Conservation (phyloP, 2,888 invertebrate species). For the Drosophila longiperda region DNA sequence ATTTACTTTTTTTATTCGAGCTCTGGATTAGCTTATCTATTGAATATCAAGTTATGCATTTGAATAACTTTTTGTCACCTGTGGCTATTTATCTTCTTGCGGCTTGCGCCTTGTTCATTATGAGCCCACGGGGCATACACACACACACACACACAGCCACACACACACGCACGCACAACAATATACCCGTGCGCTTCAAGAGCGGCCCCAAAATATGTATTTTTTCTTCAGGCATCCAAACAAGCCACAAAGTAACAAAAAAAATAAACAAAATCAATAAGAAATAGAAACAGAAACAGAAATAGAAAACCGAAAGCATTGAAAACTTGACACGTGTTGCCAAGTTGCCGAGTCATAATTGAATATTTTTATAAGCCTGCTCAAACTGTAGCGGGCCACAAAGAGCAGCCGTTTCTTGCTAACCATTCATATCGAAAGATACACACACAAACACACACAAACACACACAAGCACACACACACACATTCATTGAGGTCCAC, state of each 20-base stretch:
- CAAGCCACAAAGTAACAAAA: background rate
- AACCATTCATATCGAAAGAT: conserved; percentile 13
- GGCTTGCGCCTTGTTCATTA: conserved; percentile 42
- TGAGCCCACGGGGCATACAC: conserved; percentile 60
- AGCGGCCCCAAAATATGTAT: conserved; percentile 14
- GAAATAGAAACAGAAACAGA: conserved; percentile 34
- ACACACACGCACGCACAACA: background rate
- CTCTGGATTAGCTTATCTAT: conserved; percentile 73
- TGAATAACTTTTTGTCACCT: conserved; percentile 76
- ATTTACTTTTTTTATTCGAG: conserved; percentile 67
- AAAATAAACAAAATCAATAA: background rate
- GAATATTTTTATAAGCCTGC: conserved; percentile 70
- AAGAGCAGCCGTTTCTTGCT: conserved; percentile 19
- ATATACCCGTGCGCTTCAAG: conserved; percentile 33
- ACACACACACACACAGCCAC: conserved; percentile 7
- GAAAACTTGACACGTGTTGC: conserved; percentile 67
- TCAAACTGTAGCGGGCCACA: conserved; percentile 6
- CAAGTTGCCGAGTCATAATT: conserved; percentile 76
- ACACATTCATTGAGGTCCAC: conserved; percentile 37
- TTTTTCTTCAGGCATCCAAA: conserved; percentile 15
- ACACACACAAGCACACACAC: background rate
- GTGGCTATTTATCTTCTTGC: conserved; percentile 68
- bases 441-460: conserved; percentile 18
- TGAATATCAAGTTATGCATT: conserved; percentile 80
- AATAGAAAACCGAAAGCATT: conserved; percentile 62